Conservation (phyloP, 2,113 vertebrate genomes). For the Brienomyrus longianalis region DNA sequence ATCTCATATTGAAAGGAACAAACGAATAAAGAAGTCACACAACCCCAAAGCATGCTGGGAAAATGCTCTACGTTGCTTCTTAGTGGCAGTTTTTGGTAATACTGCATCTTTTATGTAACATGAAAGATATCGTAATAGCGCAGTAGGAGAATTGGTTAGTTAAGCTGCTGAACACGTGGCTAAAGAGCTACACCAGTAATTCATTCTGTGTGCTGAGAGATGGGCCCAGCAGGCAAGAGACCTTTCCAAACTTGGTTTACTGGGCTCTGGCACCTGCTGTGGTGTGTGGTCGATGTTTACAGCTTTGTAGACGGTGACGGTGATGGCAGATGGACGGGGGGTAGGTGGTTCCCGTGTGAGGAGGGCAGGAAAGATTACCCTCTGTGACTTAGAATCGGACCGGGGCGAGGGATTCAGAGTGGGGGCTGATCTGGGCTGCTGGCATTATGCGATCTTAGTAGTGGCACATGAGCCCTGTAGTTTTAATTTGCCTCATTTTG, state of each 20-base stretch:
- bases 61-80: not conserved
- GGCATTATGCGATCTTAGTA: not conserved
- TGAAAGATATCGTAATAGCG: not conserved
- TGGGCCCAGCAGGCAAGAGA: not conserved
- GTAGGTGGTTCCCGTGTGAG: not conserved
- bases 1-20: not conserved
- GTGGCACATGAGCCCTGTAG: not conserved
- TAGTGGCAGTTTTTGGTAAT: not conserved
- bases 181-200: not conserved
- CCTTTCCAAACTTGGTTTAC: not conserved
- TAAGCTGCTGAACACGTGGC: not conserved
- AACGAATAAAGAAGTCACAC: not conserved
- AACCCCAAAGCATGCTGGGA: not conserved
- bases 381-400: not conserved
- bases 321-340: not conserved
- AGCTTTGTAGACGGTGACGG: not conserved
- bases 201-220: not conserved
- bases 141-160: not conserved
- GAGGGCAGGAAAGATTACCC: not conserved
- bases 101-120: not conserved
- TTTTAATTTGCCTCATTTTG: not conserved
- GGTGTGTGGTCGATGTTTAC: not conserved
- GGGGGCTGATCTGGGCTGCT: not conserved
- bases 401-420: not conserved
- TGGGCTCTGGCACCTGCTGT: not conserved